A percentile compares a stretch with the other conserved stretches of the same genome.
These are phyloP conservation scores for Eclectus roratus DNA, from an alignment of 2,113 vertebrate species.

Conservation along the genomic window DNA sequence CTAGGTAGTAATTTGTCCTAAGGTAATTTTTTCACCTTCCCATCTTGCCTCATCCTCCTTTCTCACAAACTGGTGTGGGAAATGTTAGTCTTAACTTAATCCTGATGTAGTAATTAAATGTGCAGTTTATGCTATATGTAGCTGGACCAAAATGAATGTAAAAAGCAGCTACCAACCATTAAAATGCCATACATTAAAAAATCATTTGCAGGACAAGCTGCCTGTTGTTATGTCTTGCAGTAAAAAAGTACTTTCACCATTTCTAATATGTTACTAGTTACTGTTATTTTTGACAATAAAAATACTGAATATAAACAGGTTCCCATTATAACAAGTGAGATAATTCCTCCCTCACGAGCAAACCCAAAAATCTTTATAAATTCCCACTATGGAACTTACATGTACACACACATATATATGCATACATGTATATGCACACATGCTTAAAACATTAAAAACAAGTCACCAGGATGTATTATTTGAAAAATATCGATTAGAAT, in stretches of 20 bases:
- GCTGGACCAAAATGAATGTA: background rate
- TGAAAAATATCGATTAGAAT: background rate
- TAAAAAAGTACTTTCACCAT: background rate
- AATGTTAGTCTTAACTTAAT: background rate
- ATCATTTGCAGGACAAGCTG: background rate
- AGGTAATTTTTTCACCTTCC: background rate
- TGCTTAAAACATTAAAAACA: background rate
- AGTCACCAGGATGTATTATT: background rate
- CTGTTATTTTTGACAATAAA: background rate
- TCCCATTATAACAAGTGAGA: background rate
- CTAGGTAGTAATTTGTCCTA: background rate
- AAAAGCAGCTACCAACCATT: background rate
- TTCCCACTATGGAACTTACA: background rate
- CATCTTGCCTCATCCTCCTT: background rate
- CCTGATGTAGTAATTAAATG: background rate
- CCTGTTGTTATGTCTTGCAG: background rate
- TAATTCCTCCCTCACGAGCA: background rate
- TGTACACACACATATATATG: background rate
- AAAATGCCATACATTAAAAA: background rate
- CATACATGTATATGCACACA: background rate
- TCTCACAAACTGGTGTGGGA: background rate
- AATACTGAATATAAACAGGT: background rate
- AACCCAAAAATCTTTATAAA: background rate
- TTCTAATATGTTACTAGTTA: background rate
- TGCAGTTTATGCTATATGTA: background rate